These are phyloP conservation scores for Trissolcus basalis DNA, from an alignment of 1,140 invertebrate species.

Conservation along the genomic window DNA sequence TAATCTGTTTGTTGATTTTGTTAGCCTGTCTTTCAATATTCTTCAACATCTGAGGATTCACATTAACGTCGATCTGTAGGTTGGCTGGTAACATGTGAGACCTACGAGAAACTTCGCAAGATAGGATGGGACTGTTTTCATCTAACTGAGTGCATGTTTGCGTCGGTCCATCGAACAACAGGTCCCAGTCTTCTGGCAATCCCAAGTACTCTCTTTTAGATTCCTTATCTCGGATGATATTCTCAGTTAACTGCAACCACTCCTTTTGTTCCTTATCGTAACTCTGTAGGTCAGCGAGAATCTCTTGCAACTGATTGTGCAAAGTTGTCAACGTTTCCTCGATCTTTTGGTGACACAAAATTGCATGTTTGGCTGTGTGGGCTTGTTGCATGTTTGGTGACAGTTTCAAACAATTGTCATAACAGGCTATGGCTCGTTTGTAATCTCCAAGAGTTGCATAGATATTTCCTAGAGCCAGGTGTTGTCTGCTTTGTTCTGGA, in stretches of 20 bases:
- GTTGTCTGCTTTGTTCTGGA: constrained; percentile 82
- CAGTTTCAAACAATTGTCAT: constrained; percentile 83
- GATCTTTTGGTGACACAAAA: constrained; percentile 83
- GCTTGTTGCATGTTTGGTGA: constrained; percentile 78
- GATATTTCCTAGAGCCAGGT: constrained; percentile 87
- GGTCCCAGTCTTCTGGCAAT: constrained; percentile 52
- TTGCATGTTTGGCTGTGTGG: constrained; percentile 79
- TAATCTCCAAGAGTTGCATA: constrained; percentile 83
- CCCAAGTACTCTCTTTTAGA: constrained; percentile 60
- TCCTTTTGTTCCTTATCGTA: constrained; percentile 82
- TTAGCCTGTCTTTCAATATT: constrained; percentile 83
- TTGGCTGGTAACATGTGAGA: constrained; percentile 68
- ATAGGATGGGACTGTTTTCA: constrained; percentile 75
- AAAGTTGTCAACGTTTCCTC: constrained; percentile 80
- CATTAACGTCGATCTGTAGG: constrained; percentile 72
- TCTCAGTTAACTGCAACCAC: constrained; percentile 80
- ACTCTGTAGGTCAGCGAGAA: constrained; percentile 80
- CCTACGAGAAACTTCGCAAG: constrained; percentile 74
- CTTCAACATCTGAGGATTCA: constrained; percentile 76
- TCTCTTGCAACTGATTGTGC: constrained; percentile 78
- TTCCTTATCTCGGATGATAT: constrained; percentile 80
- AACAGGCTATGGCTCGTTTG: constrained; percentile 80
- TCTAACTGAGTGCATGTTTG: constrained; percentile 76
- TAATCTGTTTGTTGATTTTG: constrained; percentile 69
- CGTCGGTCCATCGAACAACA: constrained; percentile 63